Evolutionary conservation across 2,888 invertebrate species (phyloP).

Genomic region (Luperina nickerlii): DNA sequence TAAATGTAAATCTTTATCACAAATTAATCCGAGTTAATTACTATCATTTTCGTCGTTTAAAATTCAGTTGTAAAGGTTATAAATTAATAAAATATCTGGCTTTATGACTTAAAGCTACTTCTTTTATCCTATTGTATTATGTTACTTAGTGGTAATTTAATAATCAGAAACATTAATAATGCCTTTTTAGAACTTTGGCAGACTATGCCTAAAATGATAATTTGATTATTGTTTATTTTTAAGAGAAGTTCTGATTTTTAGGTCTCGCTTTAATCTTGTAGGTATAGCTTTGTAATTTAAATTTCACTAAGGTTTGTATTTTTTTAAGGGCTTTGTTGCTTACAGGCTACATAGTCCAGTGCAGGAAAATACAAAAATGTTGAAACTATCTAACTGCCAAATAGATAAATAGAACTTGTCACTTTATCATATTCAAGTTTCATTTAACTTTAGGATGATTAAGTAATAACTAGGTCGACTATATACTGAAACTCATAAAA

Average conservation of each 20-base stretch:
- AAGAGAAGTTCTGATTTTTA: not conserved
- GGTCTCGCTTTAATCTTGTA: not conserved
- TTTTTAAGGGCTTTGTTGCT: not conserved
- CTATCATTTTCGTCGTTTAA: conserved; percentile 9
- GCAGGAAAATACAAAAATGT: not conserved
- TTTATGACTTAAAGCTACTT: not conserved
- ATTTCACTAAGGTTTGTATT: not conserved
- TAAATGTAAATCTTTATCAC: not conserved
- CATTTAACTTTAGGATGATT: not conserved
- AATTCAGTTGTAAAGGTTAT: not conserved
- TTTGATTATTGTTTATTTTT: not conserved
- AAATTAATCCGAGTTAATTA: conserved; percentile 1
- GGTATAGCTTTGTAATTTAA: not conserved
- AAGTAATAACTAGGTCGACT: not conserved
- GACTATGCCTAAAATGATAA: not conserved
- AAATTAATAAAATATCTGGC: not conserved
- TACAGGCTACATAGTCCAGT: not conserved
- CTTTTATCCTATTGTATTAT: not conserved
- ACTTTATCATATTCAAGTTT: not conserved
- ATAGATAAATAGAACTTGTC: not conserved
- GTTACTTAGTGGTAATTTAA: not conserved
- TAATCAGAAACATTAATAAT: not conserved
- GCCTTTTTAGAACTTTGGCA: not conserved
- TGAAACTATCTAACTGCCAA: not conserved
- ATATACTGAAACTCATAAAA: not conserved